Evolutionary conservation across 2,888 invertebrate genomes (phyloP).

Genomic region (Schrankia costaestrigalis): DNA sequence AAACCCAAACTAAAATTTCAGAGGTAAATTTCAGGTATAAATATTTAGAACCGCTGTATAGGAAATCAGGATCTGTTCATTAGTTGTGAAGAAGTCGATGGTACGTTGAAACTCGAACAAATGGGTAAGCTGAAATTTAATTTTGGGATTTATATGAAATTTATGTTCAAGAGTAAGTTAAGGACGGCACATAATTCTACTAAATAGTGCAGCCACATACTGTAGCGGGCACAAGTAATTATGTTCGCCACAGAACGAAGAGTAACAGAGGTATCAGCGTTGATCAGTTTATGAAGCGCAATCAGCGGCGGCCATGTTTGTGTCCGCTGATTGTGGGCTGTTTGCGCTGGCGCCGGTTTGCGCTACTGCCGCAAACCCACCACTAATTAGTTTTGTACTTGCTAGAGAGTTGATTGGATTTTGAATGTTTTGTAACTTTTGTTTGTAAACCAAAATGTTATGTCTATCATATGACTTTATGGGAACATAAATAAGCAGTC

Average conservation of each 20-base stretch:
- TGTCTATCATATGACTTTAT: too few species aligned
- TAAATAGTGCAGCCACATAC: not conserved
- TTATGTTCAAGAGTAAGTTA: too few species aligned
- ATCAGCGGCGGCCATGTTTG: constrained; percentile 35
- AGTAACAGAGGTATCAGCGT: constrained; percentile 27
- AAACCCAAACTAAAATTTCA: too few species aligned
- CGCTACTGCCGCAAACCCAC: not conserved
- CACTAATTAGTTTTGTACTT: constrained; percentile 28
- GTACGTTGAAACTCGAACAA: too few species aligned
- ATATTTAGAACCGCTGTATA: too few species aligned
- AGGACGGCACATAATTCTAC: not conserved
- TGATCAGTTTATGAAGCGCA: constrained; percentile 37
- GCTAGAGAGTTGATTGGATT: constrained; percentile 23
- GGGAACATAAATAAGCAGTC: too few species aligned
- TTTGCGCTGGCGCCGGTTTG: constrained; percentile 16
- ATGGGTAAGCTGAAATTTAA: too few species aligned
- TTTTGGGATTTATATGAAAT: too few species aligned
- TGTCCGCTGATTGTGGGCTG: constrained; percentile 36
- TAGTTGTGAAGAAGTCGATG: too few species aligned
- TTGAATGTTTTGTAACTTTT: constrained; percentile 11
- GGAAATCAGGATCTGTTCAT: too few species aligned
- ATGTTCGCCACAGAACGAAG: constrained; percentile 4
- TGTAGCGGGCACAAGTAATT: constrained; percentile 5
- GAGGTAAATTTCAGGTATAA: too few species aligned
- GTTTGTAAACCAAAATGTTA: not conserved